These are phyloP conservation scores for Dryadula phaetusa DNA, from an alignment of 2,888 invertebrate species.

Conservation along the genomic window DNA sequence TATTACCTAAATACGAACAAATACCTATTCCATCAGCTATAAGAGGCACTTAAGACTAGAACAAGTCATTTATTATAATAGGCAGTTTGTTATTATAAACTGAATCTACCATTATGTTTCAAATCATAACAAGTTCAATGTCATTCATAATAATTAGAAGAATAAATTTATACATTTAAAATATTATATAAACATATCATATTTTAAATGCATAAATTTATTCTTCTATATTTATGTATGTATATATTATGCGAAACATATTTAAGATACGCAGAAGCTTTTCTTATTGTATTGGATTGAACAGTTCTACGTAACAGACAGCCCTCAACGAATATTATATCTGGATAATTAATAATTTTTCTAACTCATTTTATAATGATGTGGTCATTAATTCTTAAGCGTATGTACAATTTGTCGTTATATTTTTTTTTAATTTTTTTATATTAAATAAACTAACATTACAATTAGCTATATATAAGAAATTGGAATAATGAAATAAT, in stretches of 20 bases:
- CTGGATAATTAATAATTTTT: no score
- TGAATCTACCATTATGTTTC: slow-evolving; percentile 5
- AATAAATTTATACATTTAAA: background rate
- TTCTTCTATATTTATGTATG: no score
- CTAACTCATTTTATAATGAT: no score
- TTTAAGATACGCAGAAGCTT: background rate
- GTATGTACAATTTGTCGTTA: no score
- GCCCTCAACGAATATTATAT: no score
- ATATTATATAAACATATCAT: slow-evolving; percentile 9
- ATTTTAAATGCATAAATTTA: no score
- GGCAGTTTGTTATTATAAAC: background rate
- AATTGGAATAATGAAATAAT: no score
- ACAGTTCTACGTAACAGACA: background rate
- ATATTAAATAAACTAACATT: no score
- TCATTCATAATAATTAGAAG: slow-evolving; percentile 4
- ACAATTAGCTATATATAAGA: no score
- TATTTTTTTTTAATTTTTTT: no score
- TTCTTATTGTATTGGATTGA: background rate
- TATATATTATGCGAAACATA: background rate
- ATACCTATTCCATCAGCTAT: background rate
- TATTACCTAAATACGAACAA: no score
- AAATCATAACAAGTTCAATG: slow-evolving; percentile 20
- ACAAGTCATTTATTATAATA: slow-evolving; percentile 5
- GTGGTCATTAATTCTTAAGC: no score
- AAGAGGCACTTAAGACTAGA: background rate